Evolutionary conservation across 2,797 vertebrate genomes (phyloP).

Genomic region (Enteromius fasciolatus): DNA sequence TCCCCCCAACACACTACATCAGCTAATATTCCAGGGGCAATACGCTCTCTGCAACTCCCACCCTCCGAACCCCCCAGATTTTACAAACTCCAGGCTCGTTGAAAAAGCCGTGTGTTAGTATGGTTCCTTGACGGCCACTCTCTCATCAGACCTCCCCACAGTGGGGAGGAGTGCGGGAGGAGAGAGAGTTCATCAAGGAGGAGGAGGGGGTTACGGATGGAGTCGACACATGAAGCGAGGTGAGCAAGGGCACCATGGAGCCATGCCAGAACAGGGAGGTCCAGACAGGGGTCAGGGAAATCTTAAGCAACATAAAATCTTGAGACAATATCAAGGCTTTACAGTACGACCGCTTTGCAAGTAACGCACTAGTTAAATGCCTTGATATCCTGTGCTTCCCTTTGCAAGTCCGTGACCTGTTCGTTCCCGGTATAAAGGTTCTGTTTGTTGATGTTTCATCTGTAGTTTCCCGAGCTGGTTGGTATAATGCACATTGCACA

Average conservation of each 20-base stretch:
- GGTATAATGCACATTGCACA: constrained; percentile 13
- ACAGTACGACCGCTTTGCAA: constrained; percentile 50
- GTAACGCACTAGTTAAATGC: constrained; percentile 37
- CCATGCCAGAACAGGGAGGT: constrained; percentile 77
- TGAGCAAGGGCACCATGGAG: constrained; percentile 77
- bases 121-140: constrained; percentile 76
- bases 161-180: constrained; percentile 53
- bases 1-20: constrained; percentile 69
- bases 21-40: constrained; percentile 79
- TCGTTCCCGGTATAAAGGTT: constrained; percentile 9
- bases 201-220: constrained; percentile 59
- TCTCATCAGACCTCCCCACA: constrained; percentile 61
- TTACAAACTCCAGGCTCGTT: constrained; percentile 68
- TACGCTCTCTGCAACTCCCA: constrained; percentile 58
- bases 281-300: constrained; percentile 70
- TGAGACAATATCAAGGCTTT: constrained; percentile 53
- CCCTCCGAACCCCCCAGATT: constrained; percentile 44
- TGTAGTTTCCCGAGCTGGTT: background rate
- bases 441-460: constrained; percentile 16
- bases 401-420: constrained; percentile 36
- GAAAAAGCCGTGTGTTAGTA: constrained; percentile 72
- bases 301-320: constrained; percentile 53
- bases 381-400: constrained; percentile 9
- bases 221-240: constrained; percentile 62
- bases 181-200: constrained; percentile 30